phyloP scores from a whole-genome alignment of 2,888 invertebrate species.

The Dascillus cervinus region DNA sequence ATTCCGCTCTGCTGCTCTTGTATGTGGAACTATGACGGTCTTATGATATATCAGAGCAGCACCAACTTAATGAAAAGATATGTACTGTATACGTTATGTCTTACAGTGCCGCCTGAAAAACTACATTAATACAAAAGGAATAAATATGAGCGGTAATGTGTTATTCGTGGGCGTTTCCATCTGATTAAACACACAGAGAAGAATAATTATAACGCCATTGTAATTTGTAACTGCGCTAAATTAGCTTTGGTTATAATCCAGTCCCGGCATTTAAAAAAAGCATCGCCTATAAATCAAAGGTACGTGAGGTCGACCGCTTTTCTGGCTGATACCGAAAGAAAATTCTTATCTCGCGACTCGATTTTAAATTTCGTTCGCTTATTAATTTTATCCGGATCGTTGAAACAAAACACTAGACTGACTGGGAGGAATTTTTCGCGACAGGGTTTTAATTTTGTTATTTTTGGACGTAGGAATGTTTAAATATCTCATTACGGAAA shows the following conservation, averaged over 20 bases:
- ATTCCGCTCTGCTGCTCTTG: slow-evolving; percentile 27
- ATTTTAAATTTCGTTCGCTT: neutral
- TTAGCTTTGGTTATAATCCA: slow-evolving; percentile 25
- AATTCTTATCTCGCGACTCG: too few species aligned
- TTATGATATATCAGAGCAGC: slow-evolving; percentile 38
- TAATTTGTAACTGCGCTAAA: slow-evolving; percentile 37
- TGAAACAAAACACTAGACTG: neutral
- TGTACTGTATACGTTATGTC: slow-evolving; percentile 38
- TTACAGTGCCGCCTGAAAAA: slow-evolving; percentile 30
- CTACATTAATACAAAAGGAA: slow-evolving; percentile 33
- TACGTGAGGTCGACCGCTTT: neutral
- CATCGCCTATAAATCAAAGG: slow-evolving; percentile 5
- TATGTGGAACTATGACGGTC: slow-evolving; percentile 30
- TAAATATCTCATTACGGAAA: too few species aligned
- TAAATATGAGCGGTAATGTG: slow-evolving; percentile 32
- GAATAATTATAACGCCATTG: slow-evolving; percentile 39
- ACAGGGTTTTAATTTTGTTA: too few species aligned
- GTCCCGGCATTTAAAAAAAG: slow-evolving; percentile 6
- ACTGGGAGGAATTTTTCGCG: too few species aligned
- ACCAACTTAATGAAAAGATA: slow-evolving; percentile 41
- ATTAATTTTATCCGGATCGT: neutral
- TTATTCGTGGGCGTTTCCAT: slow-evolving; percentile 37
- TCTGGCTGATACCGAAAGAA: too few species aligned
- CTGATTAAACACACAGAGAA: slow-evolving; percentile 34
- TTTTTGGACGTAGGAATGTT: too few species aligned